These are phyloP conservation scores for Camponotus vicinus DNA, from an alignment of 1,140 invertebrate genomes.

Conservation along the genomic window DNA sequence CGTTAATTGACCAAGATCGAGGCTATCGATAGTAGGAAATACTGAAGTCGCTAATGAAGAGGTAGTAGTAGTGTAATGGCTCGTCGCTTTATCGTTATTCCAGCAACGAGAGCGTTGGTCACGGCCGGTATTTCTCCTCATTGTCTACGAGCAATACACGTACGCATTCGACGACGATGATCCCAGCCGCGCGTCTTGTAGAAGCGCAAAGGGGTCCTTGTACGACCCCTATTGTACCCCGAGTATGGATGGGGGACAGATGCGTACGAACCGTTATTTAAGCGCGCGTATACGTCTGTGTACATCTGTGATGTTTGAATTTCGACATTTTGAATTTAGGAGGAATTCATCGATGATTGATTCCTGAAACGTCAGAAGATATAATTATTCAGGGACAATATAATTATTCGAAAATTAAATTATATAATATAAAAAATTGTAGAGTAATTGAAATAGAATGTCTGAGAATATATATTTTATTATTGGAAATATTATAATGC, in stretches of 20 bases:
- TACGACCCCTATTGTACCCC: conserved; percentile 72
- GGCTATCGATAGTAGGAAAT: conserved; percentile 19
- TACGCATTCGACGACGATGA: conserved; percentile 15
- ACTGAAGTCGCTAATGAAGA: background rate
- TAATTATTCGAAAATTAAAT: no score
- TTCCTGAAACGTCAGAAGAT: background rate
- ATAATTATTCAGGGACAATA: no score
- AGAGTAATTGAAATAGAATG: no score
- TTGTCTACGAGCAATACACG: conserved; percentile 37
- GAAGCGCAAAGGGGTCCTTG: conserved; percentile 43
- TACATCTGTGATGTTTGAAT: conserved; percentile 39
- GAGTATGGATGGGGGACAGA: conserved; percentile 76
- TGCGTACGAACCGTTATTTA: conserved; percentile 77
- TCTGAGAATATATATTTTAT: no score
- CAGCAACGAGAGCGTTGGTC: background rate
- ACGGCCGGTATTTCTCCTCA: conserved; percentile 13
- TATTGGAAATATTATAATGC: no score
- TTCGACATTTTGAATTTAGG: conserved; percentile 29
- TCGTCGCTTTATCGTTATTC: conserved; percentile 22
- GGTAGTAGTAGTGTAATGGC: background rate
- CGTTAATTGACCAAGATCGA: conserved; percentile 36
- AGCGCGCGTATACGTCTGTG: conserved; percentile 24
- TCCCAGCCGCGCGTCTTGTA: conserved; percentile 33
- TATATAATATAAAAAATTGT: no score
- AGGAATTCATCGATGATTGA: background rate